Evolutionary conservation across 1,140 invertebrate genomes (phyloP), one percentile per base, ranked within the genome.

Genomic region (Drosophila navojoa): DNA sequence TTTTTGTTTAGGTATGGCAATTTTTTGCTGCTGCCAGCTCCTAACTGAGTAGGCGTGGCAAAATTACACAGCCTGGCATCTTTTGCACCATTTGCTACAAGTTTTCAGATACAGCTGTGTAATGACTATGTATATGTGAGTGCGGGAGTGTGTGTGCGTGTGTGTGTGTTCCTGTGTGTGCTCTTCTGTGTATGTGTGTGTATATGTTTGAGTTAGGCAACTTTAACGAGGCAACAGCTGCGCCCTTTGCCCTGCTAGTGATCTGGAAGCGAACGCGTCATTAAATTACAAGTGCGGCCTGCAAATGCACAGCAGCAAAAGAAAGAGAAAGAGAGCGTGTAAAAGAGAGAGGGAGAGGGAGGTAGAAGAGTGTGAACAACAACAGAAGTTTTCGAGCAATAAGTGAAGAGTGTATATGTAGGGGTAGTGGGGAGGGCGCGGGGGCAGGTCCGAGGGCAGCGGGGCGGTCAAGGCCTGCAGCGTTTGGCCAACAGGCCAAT

Each of bases 281-380:
- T 87, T 87, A 87, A 82, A 79, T 81, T 87, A 87, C 82, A 89
- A 87, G 72, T 86, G 76, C 79, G 79, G 77, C 70, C 40, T 53
- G 71, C 38, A 72, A 70, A 75, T 76, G 76, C 32, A 68, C 68
- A 63, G 49, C 42, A 58, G 69, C 69, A 68, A 60, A 27, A 61
- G 35, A 32, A 27, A 22, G 7, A 52, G 42, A 45, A 9, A 45
- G n/a, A 6, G 42, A 16, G 42, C 6, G 42, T 15, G 42, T 6
- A n/a, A 44, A 7, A 44, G 42, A 44, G 42, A 44, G 42, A 44
- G 42, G 7, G 42, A 15, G n/a, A 15, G 42, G 0, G 42, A 15
- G 42, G 19, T 1, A 44, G 15, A n/a, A 15, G 15, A 32, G 32
- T 32, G 35, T 44, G 42, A 45, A 15, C 13, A 71, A 40, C 40